Evolutionary conservation across 2,113 vertebrate genomes (phyloP), one percentile per base, ranked within the genome.

Genomic region (Choloepus hoffmanni): DNA sequence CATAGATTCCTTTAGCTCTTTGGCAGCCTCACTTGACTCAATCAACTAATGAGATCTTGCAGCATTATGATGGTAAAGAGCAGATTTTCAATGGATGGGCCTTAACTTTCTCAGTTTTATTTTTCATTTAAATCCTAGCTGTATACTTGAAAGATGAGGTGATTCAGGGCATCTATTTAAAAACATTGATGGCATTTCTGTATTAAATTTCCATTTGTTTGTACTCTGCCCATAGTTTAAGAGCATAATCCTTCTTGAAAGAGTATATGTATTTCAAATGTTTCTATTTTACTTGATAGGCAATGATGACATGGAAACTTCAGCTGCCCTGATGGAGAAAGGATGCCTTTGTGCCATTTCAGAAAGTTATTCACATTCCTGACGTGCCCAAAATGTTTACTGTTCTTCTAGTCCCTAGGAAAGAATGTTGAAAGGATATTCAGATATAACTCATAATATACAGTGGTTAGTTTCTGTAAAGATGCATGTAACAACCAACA

Each of bases 201-300:
- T 33, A 7, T 96, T 88, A 12, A 43, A 45, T 95, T 96, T 95
- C 95, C 92, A 82, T 78, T 74, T 81, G 87, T 89, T 95, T 96
- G 90, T 78, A 55, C 90, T 85, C 88, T 88, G 88, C 81, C 77
- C 68, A 14, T 36, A 90, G 70, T 60, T 92, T 83, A 90, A 92
- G 95, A 92, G 76, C 3, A 55, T 92, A 90, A 96, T 84, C 89
- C 95, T 68, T 95, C 73, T 92, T 94, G 91, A 94, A 96, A 96
- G 76, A 68, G 90, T 48, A 0, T 43, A 30, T 68, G 81, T 26
- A 62, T 90, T 68, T 93, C 79, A 81, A 85, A 85, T 36, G 85
- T 73, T 96, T 95, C 94, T 95, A 16, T 96, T 96, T 91, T 88
- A 85, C 73, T 97, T 55, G 36, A 81, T 63, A 73, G 67, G 53